These are phyloP conservation scores for Apamea epomidion DNA, from an alignment of 2,888 invertebrate genomes.

Conservation along the genomic window DNA sequence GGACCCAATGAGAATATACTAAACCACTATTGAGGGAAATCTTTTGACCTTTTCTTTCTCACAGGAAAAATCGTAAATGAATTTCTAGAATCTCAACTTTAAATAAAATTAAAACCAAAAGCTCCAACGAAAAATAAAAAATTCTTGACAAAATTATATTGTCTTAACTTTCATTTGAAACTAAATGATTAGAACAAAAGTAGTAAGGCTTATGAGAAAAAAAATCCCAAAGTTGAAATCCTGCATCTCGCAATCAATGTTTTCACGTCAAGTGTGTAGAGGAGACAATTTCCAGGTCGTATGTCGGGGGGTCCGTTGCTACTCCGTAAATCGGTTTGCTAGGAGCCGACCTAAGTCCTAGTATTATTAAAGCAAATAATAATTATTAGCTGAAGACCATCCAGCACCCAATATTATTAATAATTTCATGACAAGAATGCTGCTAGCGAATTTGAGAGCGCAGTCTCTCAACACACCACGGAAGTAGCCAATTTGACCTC, in stretches of 20 bases:
- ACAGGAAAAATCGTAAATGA: conserved; percentile 4
- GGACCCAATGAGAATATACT: conserved; percentile 8
- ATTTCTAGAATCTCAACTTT: not conserved
- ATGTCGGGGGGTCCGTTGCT: conserved; percentile 52
- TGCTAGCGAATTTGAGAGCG: not conserved
- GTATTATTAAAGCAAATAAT: conserved; percentile 8
- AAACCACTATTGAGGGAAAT: conserved; percentile 21
- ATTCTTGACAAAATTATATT: accelerated
- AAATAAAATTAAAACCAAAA: conserved; percentile 1
- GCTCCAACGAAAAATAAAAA: not conserved
- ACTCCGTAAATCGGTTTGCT: conserved; percentile 29
- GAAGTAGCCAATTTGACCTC: conserved; percentile 37
- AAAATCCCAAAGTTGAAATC: conserved; percentile 14
- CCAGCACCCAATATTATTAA: conserved; percentile 21
- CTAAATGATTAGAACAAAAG: not conserved
- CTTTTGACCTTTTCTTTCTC: not conserved
- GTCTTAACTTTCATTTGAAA: not conserved
- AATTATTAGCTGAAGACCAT: conserved; percentile 6
- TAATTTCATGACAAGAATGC: conserved; percentile 2
- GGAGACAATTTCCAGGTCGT: not conserved
- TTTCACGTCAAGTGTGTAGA: not conserved
- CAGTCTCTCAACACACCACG: conserved; percentile 9
- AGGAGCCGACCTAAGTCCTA: conserved; percentile 41
- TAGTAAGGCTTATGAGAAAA: not conserved
- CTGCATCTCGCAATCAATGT: conserved; percentile 39